These are phyloP conservation scores for Melanocharis versteri DNA, from an alignment of 2,113 vertebrate genomes.

Conservation along the genomic window DNA sequence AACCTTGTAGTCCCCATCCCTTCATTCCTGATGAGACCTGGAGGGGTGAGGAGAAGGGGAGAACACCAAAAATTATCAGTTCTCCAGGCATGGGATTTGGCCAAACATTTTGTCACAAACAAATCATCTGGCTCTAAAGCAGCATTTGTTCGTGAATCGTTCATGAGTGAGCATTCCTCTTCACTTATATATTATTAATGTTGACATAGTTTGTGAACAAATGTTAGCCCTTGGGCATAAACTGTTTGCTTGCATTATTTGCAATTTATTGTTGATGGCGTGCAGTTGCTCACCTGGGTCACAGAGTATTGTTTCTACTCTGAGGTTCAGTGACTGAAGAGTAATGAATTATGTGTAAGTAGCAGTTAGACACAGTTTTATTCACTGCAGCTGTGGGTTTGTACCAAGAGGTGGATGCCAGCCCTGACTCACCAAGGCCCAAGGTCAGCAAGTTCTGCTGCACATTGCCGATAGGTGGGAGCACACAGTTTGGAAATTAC, in stretches of 20 bases:
- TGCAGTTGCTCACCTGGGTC: not conserved
- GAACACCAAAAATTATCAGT: not conserved
- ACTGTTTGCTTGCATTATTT: conserved; percentile 20
- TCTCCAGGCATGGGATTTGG: not conserved
- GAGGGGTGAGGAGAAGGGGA: not conserved
- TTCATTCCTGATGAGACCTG: not conserved
- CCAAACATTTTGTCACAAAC: not conserved
- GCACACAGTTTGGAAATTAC: not conserved
- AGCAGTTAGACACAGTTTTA: not conserved
- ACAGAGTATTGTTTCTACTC: not conserved
- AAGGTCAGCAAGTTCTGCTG: not conserved
- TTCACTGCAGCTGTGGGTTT: not conserved
- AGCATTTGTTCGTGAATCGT: not conserved
- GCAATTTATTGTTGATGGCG: not conserved
- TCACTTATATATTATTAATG: not conserved
- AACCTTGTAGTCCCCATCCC: not conserved
- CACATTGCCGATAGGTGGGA: not conserved
- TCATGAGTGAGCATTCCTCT: not conserved
- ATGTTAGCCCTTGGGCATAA: not conserved
- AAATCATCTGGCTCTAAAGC: not conserved
- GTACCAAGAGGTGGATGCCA: not conserved
- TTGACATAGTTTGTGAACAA: not conserved
- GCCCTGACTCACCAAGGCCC: not conserved
- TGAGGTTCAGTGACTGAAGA: not conserved
- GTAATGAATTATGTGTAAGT: not conserved